phyloP scores from a whole-genome alignment of 2,113 vertebrate genomes.

The Eretmochelys imbricata region DNA sequence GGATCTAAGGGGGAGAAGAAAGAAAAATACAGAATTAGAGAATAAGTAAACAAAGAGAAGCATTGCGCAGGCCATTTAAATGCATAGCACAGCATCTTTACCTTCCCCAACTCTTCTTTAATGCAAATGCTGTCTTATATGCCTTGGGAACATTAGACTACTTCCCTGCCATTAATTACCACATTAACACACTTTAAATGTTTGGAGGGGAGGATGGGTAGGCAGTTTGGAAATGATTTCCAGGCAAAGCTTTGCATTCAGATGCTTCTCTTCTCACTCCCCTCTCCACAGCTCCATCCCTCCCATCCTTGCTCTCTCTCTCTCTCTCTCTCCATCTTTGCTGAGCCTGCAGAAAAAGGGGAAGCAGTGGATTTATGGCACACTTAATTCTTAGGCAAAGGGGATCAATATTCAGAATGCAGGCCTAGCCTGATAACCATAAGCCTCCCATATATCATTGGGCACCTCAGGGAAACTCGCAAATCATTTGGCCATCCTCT shows the following conservation, averaged over 20 bases:
- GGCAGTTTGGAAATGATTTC: conserved; percentile 47
- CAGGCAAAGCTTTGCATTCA: conserved; percentile 11
- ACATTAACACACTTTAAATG: conserved; percentile 57
- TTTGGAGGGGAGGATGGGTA: not conserved
- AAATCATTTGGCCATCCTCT: not conserved
- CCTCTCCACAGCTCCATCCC: not conserved
- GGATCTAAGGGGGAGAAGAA: not conserved
- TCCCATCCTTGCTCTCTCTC: not conserved
- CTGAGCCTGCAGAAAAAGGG: conserved; percentile 61
- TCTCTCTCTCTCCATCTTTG: not conserved
- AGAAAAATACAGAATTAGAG: not conserved
- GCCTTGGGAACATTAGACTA: not conserved
- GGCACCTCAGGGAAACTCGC: conserved; percentile 31
- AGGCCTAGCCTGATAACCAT: conserved; percentile 70
- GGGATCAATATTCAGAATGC: conserved; percentile 74
- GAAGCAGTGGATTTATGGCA: conserved; percentile 71
- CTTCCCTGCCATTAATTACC: conserved; percentile 61
- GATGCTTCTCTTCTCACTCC: not conserved
- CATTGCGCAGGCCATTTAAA: conserved; percentile 14
- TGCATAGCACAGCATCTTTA: conserved; percentile 16
- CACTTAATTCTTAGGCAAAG: conserved; percentile 69
- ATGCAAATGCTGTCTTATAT: not conserved
- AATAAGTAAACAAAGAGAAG: not conserved
- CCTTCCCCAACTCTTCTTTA: conserved; percentile 51
- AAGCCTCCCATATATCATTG: conserved; percentile 71